phyloP scores from a whole-genome alignment of 2,113 vertebrate genomes.

The Heterotis niloticus region DNA sequence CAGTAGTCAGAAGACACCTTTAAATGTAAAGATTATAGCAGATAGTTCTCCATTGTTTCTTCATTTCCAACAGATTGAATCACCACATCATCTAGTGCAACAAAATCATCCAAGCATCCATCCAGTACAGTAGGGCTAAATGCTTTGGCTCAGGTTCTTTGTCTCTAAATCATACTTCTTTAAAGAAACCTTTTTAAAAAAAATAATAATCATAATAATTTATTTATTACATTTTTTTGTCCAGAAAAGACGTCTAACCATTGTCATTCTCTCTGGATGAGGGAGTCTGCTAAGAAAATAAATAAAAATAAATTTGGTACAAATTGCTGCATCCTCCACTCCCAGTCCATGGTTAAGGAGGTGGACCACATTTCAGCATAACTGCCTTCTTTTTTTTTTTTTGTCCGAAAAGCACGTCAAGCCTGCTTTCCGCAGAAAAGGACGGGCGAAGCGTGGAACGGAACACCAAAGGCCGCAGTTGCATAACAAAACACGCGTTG shows the following conservation, averaged over 20 bases:
- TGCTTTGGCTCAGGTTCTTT: too few relatives aligned
- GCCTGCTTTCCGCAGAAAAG: neutral
- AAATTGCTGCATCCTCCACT: constrained; percentile 17
- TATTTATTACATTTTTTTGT: neutral
- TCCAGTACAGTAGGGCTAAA: too few relatives aligned
- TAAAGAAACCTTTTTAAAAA: neutral
- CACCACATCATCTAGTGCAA: too few relatives aligned
- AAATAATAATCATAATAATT: neutral
- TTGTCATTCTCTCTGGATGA: neutral
- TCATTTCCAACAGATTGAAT: too few relatives aligned
- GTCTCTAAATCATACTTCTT: too few relatives aligned
- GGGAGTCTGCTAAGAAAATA: constrained; percentile 7
- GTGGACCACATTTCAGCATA: constrained; percentile 13
- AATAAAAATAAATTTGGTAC: constrained; percentile 11
- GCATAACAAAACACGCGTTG: neutral
- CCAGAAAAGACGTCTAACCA: neutral
- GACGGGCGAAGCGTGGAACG: constrained; percentile 3
- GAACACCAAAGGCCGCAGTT: neutral
- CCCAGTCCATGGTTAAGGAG: constrained; percentile 16
- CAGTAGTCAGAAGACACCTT: too few relatives aligned
- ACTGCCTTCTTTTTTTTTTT: neutral
- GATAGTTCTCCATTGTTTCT: too few relatives aligned
- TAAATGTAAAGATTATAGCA: too few relatives aligned
- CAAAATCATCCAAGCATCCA: too few relatives aligned
- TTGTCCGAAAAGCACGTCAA: neutral